These are phyloP conservation scores for Chaetodon auriga DNA, from an alignment of 2,113 vertebrate species.

Conservation along the genomic window DNA sequence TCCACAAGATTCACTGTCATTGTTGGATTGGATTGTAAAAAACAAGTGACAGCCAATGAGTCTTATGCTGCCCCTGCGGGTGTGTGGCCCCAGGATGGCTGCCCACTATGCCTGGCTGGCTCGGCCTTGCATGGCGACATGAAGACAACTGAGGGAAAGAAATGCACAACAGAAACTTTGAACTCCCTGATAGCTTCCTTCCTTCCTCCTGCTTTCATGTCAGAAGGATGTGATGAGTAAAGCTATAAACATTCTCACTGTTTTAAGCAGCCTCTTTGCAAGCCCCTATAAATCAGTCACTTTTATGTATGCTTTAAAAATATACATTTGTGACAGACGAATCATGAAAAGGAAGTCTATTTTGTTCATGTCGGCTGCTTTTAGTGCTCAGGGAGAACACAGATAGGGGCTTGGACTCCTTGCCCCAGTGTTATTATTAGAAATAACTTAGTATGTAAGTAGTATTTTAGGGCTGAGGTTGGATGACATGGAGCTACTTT, in stretches of 20 bases:
- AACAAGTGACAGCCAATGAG: too few relatives aligned
- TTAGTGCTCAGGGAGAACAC: background rate
- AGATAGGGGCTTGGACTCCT: too few relatives aligned
- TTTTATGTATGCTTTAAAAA: conserved; percentile 1
- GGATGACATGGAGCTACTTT: too few relatives aligned
- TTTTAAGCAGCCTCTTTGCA: conserved; percentile 23
- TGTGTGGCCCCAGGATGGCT: background rate
- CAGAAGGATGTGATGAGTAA: conserved; percentile 5
- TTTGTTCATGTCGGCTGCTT: background rate
- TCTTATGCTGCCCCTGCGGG: background rate
- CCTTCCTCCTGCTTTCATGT: conserved; percentile 53
- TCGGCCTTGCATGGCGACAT: background rate
- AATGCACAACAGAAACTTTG: conserved; percentile 4
- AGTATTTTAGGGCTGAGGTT: too few relatives aligned
- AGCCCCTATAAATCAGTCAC: background rate
- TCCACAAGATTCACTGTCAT: background rate
- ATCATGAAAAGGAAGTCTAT: background rate
- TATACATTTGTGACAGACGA: background rate
- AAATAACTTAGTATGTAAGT: too few relatives aligned
- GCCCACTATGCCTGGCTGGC: background rate
- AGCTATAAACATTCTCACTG: conserved; percentile 1
- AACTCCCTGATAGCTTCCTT: conserved; percentile 56
- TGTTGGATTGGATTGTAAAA: too few relatives aligned
- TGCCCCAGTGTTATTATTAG: too few relatives aligned
- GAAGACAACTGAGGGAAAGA: background rate